Percentiles rank a stretch among this genome's conserved stretches.
Conservation (phyloP, 2,888 invertebrate species). For the Imbricaverruca yamaguchii region DNA sequence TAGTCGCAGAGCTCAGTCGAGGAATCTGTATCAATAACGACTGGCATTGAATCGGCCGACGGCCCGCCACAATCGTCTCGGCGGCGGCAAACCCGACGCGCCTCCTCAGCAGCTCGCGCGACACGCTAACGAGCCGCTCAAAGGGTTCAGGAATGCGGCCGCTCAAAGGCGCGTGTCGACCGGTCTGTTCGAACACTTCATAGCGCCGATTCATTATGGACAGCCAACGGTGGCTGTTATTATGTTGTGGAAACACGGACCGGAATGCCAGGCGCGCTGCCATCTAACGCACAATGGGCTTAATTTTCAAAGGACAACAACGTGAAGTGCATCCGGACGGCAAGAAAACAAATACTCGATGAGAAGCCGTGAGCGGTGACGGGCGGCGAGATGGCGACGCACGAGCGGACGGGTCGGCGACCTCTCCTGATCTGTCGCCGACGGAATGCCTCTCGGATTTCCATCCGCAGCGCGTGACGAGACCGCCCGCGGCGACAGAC, state of each 20-base stretch:
- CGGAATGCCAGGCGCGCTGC: neutral
- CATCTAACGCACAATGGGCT: neutral
- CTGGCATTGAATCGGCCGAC: neutral
- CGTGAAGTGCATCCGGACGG: neutral
- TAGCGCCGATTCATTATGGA: neutral
- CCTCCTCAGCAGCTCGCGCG: neutral
- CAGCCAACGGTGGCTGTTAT: neutral
- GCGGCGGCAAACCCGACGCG: neutral
- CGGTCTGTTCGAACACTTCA: neutral
- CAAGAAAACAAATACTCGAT: neutral
- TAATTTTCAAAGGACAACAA: constrained; percentile 13
- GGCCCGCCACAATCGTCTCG: neutral
- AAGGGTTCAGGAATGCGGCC: constrained; percentile 17
- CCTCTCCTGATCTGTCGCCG: neutral
- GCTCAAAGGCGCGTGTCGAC: constrained; percentile 4
- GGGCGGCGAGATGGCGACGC: neutral
- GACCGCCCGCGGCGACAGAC: neutral
- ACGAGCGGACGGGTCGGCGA: neutral
- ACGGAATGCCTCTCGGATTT: neutral
- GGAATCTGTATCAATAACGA: constrained; percentile 20
- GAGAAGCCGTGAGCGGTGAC: neutral
- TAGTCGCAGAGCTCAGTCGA: neutral
- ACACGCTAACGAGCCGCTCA: constrained; percentile 10
- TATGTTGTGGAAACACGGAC: constrained; percentile 1
- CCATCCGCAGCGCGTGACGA: neutral